Evolutionary conservation across 2,113 vertebrate species (phyloP).

Genomic region (Cavia aperea): DNA sequence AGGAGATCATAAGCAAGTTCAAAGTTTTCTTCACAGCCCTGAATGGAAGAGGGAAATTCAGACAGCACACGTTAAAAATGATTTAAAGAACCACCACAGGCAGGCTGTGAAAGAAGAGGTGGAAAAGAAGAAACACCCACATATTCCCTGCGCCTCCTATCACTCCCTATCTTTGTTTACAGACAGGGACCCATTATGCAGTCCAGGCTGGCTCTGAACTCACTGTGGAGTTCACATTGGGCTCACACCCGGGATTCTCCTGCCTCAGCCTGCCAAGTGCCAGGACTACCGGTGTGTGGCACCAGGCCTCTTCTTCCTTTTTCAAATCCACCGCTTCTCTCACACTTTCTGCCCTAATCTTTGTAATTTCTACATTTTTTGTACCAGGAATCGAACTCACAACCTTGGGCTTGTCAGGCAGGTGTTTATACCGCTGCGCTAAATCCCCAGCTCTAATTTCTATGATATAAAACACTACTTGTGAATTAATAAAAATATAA

Average conservation of each 20-base stretch:
- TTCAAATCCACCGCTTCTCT: neutral
- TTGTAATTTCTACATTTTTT: neutral
- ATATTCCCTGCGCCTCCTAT: neutral
- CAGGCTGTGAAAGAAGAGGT: neutral
- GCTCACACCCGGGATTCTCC: neutral
- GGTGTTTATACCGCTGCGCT: no score
- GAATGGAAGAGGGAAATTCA: neutral
- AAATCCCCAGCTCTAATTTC: no score
- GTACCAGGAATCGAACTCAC: no score
- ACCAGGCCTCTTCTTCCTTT: neutral
- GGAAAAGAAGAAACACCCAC: rapidly evolving
- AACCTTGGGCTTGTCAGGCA: no score
- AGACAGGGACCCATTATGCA: neutral
- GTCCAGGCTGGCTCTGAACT: neutral
- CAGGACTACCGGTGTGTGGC: neutral
- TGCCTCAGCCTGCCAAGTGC: neutral
- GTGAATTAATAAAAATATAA: conserved; percentile 26
- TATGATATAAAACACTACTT: conserved; percentile 2
- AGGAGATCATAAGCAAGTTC: conserved; percentile 47
- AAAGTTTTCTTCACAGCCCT: conserved; percentile 48
- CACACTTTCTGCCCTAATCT: neutral
- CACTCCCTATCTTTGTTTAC: neutral
- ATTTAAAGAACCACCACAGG: neutral
- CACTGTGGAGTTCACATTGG: neutral
- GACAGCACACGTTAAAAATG: neutral